These are phyloP conservation scores for Pholis gunnellus DNA, from an alignment of 2,113 vertebrate species.

Conservation along the genomic window DNA sequence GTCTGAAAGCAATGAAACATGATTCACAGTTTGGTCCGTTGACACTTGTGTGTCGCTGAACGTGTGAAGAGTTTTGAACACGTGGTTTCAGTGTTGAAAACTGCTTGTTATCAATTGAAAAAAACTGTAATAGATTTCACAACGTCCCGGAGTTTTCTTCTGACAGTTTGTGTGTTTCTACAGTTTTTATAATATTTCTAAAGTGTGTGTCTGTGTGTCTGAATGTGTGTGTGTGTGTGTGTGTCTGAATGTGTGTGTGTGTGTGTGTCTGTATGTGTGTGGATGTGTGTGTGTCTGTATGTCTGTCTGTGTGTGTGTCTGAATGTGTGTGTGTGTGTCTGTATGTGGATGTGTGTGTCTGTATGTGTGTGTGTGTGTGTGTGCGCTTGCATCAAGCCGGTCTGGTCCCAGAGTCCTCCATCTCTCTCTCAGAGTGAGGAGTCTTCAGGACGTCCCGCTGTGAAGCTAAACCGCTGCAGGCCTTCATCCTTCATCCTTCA, in stretches of 20 bases:
- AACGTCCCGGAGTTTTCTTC: background rate
- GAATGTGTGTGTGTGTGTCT: too few species aligned
- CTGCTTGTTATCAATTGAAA: too few species aligned
- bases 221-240: too few species aligned
- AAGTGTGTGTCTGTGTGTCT: background rate
- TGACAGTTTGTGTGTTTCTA: background rate
- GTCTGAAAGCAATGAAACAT: too few species aligned
- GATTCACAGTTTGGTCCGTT: too few species aligned
- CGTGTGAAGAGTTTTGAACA: too few species aligned
- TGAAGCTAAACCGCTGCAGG: slow-evolving; percentile 43
- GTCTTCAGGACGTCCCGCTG: slow-evolving; percentile 12
- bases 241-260: too few species aligned
- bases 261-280: too few species aligned
- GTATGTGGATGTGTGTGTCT: background rate
- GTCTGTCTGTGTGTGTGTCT: too few species aligned
- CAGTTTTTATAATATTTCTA: background rate
- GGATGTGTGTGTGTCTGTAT: too few species aligned
- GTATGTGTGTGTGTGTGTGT: slow-evolving; percentile 12
- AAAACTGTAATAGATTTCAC: background rate
- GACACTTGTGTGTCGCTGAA: too few species aligned
- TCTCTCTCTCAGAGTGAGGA: slow-evolving; percentile 7
- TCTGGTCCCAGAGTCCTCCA: slow-evolving; percentile 15
- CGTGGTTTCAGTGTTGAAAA: too few species aligned
- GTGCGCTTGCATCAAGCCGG: background rate
- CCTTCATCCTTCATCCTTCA: slow-evolving; percentile 6